Base-by-base conservation (phyloP, 1,140 invertebrate genomes). In the Dendroctonus valens region DNA sequence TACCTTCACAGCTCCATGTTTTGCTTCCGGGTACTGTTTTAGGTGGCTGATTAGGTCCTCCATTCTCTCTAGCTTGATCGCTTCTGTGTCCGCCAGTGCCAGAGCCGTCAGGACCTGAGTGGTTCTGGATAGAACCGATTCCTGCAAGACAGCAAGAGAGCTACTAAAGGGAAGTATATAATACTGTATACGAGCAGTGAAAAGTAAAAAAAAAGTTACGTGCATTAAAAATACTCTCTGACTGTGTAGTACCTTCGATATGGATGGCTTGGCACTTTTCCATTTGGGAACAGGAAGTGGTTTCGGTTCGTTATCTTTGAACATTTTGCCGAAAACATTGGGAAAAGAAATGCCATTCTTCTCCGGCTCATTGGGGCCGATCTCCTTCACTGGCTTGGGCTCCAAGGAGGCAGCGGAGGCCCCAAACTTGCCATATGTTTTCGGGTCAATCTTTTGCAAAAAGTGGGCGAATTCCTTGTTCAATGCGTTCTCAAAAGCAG, bases 1-100 rank as follows among this genome's bases (percentile, higher is more conserved):
- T 80, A 89, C 87, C 80, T 89, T 90, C 14, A 89, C 83, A 64
- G 89, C 88, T 65, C 85, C 80, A 75, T 87, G 82, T 71, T 86
- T 85, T 4, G 89, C 84, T 73, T 90, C 86, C 0, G 89, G 88
- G 80, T 88, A 90, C 61, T 87, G 83, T 54, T 86, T 82, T 0
- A 94, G 75, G 75, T 92, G 90, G 7, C 79, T 77, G 48, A 87
- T 84, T 26, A 93, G 80, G 74, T 70, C 65, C 41, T 72, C 67
- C 42, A 72, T 52, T 54, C 60, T 64, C 40, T 37, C n/a, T 46
- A 84, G 72, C 62, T 83, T 83, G 3, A 86, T 86, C n/a, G 80
- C 76, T 37, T 78, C 75, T 5, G 82, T 86, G 70, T 85, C 82
- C 0, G 89, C 87, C 26, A 79, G 79, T 37, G 79, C 78, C 41